phyloP scores from a whole-genome alignment of 2,888 invertebrate species.

The Philereme vetulata region DNA sequence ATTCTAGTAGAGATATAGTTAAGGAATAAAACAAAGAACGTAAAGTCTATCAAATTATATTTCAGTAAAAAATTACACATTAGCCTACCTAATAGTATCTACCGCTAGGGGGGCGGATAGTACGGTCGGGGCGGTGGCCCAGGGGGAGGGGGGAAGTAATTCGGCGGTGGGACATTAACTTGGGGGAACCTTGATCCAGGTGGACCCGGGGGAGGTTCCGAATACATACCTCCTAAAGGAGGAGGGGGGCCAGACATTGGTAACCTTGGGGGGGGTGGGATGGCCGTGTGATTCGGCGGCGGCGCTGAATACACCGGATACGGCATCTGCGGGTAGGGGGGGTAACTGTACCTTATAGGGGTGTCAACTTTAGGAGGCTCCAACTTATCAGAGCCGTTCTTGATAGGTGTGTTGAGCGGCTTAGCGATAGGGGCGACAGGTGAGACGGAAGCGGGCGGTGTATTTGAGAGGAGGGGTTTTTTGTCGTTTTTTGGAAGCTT shows the following conservation, averaged over 20 bases:
- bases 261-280: constrained; percentile 64
- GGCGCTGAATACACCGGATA: constrained; percentile 76
- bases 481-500: constrained; percentile 83
- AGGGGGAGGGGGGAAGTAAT: constrained; percentile 67
- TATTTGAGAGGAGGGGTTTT: constrained; percentile 73
- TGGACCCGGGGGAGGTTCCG: constrained; percentile 71
- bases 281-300: constrained; percentile 48
- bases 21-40: constrained; percentile 41
- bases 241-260: constrained; percentile 63
- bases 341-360: constrained; percentile 61
- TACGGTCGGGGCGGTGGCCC: constrained; percentile 68
- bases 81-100: constrained; percentile 48
- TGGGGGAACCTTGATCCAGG: constrained; percentile 54
- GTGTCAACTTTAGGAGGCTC: constrained; percentile 68
- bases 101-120: constrained; percentile 71
- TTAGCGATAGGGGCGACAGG: constrained; percentile 67
- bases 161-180: constrained; percentile 71
- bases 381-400: constrained; percentile 69
- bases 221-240: constrained; percentile 58
- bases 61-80: constrained; percentile 70
- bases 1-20: no score
- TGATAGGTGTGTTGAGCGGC: constrained; percentile 63
- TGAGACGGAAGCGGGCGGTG: constrained; percentile 78
- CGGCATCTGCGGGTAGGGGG: constrained; percentile 64
- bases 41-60: constrained; percentile 63